Evolutionary conservation across 2,113 vertebrate species (phyloP), one percentile per base, ranked within the genome.

Genomic region (Barbus barbus): DNA sequence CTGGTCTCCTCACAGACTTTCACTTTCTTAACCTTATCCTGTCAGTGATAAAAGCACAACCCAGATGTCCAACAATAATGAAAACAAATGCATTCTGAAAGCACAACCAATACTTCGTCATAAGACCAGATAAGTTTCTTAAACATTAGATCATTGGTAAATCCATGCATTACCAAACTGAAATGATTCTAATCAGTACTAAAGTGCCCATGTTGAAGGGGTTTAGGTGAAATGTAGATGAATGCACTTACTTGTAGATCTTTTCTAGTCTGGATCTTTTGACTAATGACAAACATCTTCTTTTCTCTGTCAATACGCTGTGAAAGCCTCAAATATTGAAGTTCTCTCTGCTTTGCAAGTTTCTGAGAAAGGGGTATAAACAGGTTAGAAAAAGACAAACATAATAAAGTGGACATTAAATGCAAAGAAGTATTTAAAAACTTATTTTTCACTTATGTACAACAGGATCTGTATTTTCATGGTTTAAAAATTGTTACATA

Each of bases 211-310:
- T 73, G n/a, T 73, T 44, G 38, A 73, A 63, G 8, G n/a, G 48
- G 74, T 77, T 41, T 22, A 14, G 60, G 9, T 4, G 1, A 36
- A 22, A 9, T 75, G 26, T 44, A 41, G 38, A 31, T 28, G 1
- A 60, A 38, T 65, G 36, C 78, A 53, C 95, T 96, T 90, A 99
- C 98, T 95, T 97, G 80, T 3, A 99, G 93, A 91, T 99, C 98
- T 92, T 97, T 98, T 33, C 95, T 94, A 3, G 96, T 96, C 91
- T 99, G 98, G 90, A 99, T 97, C 92, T 99, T 99, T 94, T 99
- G 97, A 18, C 93, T 91, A 81, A 98, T 91, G 60, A 98, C 90
- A 84, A 97, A 99, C 95, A 99, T 92, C 87, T 96, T 93, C 91
- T 94, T 97, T 86, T 99, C 98, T 22, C 98, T 90, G 72, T 97